Evolutionary conservation across 2,797 vertebrate species (phyloP), one percentile per base, ranked within the genome.

Genomic region (Leptatherina wallacei): DNA sequence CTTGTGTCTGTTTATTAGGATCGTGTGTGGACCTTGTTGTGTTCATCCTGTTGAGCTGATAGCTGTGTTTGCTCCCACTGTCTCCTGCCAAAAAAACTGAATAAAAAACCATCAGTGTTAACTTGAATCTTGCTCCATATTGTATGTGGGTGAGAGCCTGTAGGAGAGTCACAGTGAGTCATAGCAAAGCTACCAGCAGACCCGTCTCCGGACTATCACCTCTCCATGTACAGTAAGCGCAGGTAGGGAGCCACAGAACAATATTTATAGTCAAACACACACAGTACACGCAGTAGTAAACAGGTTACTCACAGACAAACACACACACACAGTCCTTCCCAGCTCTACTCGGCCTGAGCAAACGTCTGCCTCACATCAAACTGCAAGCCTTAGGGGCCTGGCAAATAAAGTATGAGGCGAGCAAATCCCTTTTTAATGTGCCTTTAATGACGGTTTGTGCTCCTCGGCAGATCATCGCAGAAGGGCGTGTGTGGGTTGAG

Each of bases 341-440:
- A 57, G 35, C 54, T 59, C 60, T 16, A 36, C 66, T 51, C 9
- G 0, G 16, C 49, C 55, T 38, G 49, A 65, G 60, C 44, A 77
- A 69, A 72, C 69, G 51, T 67, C 27, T 14, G 0, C 59, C 32
- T 75, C 24, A 69, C 73, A 73, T 79, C 71, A 78, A 66, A 40
- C 72, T 18, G 42, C 60, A 16, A 22, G 49, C 70, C 65, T 35
- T 35, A 36, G 76, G 61, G 75, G 73, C 56, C 36, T 24, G 2
- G 76, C 71, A 82, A 85, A 87, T 77, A 77, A 75, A 80, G 64
- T 13, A 73, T 65, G 51, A 68, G 68, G 64, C 65, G 32, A 54
- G 61, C 56, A 78, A 87, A 81, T 85, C 78, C 62, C 27, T 83
- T 75, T 73, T 81, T 86, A 85, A 85, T 90, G 84, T 36, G 55